A percentile compares a stretch with the other conserved stretches of the same genome.
Evolutionary conservation across 2,888 invertebrate genomes (phyloP).

Genomic region (Troides aeacus): DNA sequence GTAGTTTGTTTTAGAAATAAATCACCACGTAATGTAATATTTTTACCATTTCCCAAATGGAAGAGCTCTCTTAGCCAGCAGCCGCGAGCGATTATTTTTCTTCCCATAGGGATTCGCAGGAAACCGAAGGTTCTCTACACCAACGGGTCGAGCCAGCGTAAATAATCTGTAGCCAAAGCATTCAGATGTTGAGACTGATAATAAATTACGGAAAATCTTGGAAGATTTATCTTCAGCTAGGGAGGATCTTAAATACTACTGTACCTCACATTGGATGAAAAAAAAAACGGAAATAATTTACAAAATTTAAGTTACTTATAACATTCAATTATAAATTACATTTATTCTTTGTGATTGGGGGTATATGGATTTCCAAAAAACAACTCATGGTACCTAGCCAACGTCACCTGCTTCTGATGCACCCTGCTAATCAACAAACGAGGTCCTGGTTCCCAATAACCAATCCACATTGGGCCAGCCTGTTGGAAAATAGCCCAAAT

Average conservation of each 20-base stretch:
- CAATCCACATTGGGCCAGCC: too few relatives aligned
- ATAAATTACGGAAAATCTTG: constrained; percentile 17
- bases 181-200: constrained; percentile 48
- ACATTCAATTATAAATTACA: too few relatives aligned
- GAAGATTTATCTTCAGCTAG: constrained; percentile 19
- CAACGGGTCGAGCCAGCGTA: constrained; percentile 57
- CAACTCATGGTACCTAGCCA: too few relatives aligned
- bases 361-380: too few relatives aligned
- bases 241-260: background rate
- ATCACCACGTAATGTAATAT: constrained; percentile 63
- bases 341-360: too few relatives aligned
- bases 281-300: background rate
- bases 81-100: constrained; percentile 71
- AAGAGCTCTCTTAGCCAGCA: constrained; percentile 68
- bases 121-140: constrained; percentile 41
- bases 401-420: too few relatives aligned
- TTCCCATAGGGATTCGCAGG: constrained; percentile 28
- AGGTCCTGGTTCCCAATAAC: too few relatives aligned
- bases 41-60: constrained; percentile 69
- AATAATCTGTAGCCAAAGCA: constrained; percentile 73
- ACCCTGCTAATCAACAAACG: too few relatives aligned
- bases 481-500: too few relatives aligned
- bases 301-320: background rate
- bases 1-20: constrained; percentile 58
- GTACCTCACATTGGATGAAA: background rate